A percentile compares a stretch with the other conserved stretches of the same genome.
Evolutionary conservation across 2,113 vertebrate species (phyloP).

Genomic region (Indicator maculatus): DNA sequence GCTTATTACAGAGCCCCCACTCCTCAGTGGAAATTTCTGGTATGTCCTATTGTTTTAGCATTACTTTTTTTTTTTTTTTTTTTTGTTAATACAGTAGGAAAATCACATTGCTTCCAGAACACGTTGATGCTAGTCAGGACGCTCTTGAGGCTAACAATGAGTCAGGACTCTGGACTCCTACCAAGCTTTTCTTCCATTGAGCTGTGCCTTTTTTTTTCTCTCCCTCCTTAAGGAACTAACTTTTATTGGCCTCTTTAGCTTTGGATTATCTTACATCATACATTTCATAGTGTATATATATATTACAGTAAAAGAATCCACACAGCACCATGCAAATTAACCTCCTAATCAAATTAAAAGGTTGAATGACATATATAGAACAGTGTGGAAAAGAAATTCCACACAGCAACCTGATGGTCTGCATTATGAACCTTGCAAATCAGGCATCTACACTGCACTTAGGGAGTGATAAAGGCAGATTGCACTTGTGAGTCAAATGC

Average conservation of each 20-base stretch:
- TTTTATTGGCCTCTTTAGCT: slow-evolving; percentile 74
- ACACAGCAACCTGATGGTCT: neutral
- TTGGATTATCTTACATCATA: slow-evolving; percentile 78
- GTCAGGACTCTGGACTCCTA: slow-evolving; percentile 74
- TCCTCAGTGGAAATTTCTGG: slow-evolving; percentile 45
- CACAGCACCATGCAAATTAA: slow-evolving; percentile 59
- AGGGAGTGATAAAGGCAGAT: slow-evolving; percentile 23
- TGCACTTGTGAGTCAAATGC: neutral
- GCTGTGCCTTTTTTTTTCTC: slow-evolving; percentile 57
- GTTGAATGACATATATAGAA: slow-evolving; percentile 41
- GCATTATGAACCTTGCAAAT: neutral
- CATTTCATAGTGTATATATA: slow-evolving; percentile 67
- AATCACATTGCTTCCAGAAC: slow-evolving; percentile 60
- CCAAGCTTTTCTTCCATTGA: slow-evolving; percentile 72
- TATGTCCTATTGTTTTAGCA: slow-evolving; percentile 60
- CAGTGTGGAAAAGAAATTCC: slow-evolving; percentile 14
- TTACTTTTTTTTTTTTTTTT: slow-evolving; percentile 62
- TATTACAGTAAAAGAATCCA: slow-evolving; percentile 67
- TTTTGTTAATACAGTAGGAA: slow-evolving; percentile 62
- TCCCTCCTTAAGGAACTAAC: slow-evolving; percentile 59
- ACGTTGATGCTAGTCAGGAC: slow-evolving; percentile 75
- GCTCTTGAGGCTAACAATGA: slow-evolving; percentile 72
- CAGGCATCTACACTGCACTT: slow-evolving; percentile 1
- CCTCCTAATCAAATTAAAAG: slow-evolving; percentile 72
- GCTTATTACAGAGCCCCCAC: neutral